Evolutionary conservation across 2,797 vertebrate species (phyloP).

Genomic region (Platyrinchus mystaceus): DNA sequence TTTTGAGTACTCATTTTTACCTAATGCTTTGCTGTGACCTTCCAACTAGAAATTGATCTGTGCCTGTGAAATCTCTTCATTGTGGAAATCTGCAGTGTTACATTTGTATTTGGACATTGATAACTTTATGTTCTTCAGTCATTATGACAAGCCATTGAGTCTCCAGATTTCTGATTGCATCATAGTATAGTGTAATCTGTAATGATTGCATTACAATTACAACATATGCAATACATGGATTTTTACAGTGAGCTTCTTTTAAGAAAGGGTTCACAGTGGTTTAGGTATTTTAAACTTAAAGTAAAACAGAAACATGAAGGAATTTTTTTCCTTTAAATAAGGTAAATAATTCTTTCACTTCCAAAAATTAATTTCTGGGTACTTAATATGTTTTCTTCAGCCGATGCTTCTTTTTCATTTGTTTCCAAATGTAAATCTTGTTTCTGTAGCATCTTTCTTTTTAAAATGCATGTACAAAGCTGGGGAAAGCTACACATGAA

Average conservation of each 20-base stretch:
- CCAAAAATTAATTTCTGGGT: neutral
- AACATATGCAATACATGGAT: neutral
- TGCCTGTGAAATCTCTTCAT: neutral
- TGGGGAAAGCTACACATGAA: neutral
- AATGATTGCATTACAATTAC: neutral
- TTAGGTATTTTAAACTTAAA: neutral
- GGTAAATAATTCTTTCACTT: neutral
- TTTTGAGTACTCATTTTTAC: neutral
- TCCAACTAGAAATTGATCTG: neutral
- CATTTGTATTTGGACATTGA: constrained; percentile 36
- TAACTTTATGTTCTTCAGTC: constrained; percentile 29
- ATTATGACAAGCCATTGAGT: neutral
- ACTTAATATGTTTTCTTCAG: neutral
- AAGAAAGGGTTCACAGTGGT: neutral
- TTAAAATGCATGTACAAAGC: neutral
- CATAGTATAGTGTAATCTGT: neutral
- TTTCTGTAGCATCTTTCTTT: neutral
- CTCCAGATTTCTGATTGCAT: neutral
- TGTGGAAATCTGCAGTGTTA: constrained; percentile 21
- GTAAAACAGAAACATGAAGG: neutral
- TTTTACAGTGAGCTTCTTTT: neutral
- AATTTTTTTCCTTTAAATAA: neutral
- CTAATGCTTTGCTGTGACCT: neutral
- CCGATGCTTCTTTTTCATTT: neutral
- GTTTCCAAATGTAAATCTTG: neutral